Conservation (phyloP, 2,888 invertebrate genomes). For the Tipula lateralis region DNA sequence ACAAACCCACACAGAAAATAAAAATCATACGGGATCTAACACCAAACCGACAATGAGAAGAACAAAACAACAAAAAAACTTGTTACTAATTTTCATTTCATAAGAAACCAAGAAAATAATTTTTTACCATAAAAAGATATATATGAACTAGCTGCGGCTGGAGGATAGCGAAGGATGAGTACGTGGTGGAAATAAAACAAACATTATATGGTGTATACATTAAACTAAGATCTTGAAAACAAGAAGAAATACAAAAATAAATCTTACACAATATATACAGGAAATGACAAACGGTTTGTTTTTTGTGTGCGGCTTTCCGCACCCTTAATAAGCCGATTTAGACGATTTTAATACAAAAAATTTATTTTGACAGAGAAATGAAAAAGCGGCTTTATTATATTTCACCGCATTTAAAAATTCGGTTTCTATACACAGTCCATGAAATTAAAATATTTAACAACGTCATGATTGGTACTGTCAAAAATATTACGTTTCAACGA, state of each 20-base stretch:
- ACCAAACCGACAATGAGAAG: neutral
- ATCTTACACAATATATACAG: neutral
- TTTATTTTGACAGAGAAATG: neutral
- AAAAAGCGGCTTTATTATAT: neutral
- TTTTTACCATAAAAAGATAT: neutral
- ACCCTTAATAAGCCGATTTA: conserved; percentile 11
- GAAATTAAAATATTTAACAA: neutral
- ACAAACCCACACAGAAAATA: neutral
- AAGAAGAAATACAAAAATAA: neutral
- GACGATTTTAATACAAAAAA: neutral
- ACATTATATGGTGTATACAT: neutral
- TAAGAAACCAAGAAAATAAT: neutral
- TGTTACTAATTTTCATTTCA: neutral
- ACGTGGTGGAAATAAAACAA: neutral
- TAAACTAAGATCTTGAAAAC: neutral
- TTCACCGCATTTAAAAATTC: neutral
- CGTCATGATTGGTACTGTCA: neutral
- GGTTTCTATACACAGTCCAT: neutral
- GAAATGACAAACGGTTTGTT: neutral
- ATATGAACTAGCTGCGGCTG: neutral
- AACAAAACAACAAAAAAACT: neutral
- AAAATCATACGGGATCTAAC: neutral
- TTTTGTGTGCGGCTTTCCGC: neutral
- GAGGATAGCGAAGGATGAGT: neutral
- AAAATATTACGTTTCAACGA: neutral